Percentiles rank a stretch among this genome's conserved stretches.
phyloP scores from a whole-genome alignment of 2,113 vertebrate species.

The Lynx canadensis region DNA sequence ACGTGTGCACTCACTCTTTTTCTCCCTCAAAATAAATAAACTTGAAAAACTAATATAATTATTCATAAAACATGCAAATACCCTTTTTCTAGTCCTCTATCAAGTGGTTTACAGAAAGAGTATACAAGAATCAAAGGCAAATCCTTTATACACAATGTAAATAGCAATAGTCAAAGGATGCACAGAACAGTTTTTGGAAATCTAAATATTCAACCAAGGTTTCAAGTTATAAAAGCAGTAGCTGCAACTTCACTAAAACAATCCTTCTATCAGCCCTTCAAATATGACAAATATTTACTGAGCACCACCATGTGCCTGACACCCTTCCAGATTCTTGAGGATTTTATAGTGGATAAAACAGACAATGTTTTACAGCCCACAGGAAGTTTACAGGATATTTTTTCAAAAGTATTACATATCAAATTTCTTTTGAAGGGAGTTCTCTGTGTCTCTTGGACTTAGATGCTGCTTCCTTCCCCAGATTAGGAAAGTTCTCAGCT shows the following conservation, averaged over 20 bases:
- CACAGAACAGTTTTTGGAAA: neutral
- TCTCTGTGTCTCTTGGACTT: no score
- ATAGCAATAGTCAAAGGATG: neutral
- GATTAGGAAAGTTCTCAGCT: no score
- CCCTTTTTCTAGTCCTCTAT: neutral
- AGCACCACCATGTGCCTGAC: neutral
- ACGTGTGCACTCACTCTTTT: no score
- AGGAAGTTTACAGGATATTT: neutral
- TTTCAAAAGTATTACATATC: constrained; percentile 50
- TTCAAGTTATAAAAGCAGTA: constrained; percentile 24
- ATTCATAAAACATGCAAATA: constrained; percentile 43
- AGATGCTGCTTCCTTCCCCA: no score
- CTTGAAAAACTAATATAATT: neutral
- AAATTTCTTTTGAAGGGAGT: neutral
- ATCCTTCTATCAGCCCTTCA: neutral
- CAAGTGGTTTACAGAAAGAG: neutral
- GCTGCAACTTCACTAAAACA: neutral
- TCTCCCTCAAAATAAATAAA: no score
- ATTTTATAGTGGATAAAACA: neutral
- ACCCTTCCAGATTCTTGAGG: neutral
- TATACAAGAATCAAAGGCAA: neutral
- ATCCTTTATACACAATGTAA: neutral
- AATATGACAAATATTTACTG: neutral
- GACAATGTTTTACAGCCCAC: neutral
- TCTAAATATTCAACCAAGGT: constrained; percentile 13